Base-by-base conservation (phyloP, 2,797 vertebrate species). In the Acanthopagrus latus region DNA sequence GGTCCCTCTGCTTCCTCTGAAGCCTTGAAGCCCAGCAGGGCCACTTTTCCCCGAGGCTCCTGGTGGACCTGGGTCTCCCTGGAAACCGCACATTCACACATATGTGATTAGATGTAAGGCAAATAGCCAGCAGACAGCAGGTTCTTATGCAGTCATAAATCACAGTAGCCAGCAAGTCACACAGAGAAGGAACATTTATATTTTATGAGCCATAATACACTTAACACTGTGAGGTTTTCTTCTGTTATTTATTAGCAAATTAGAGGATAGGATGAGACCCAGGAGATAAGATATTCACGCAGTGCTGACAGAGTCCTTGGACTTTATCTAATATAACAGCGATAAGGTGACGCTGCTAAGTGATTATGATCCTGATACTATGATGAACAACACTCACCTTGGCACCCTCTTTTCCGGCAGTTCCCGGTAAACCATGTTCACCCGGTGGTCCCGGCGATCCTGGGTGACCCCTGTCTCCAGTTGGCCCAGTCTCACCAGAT, bases 391-490 rank as follows among this genome's bases (percentile, higher is more conserved):
- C 33, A 74, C 93, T 91, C 87, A 98, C 98, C 96, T 99, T 98
- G 64, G 94, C 68, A 7, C 98, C 98, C 82, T 99, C 98, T 70
- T 95, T 96, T 78, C 98, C 98, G 0, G 97, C 95, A n/a, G 88
- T 20, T 66, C 98, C 98, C 0, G 97, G 97, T 65, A 99, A 94
- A 51, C 98, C 98, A 41, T 96, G 96, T 58, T 99, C 98, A 52
- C 98, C 97, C 0, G 98, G 97, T 27, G 97, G 96, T 52, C 98
- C 98, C 0, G 97, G 97, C 29, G 97, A 88, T 0, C 98, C 98
- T 3, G 98, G 97, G 50, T 97, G 97, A 0, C 98, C 97, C 91
- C 97, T 94, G 50, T 99, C 97, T 9, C 98, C 98, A 27, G 95
- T 91, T 10, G 96, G 94, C 0, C 97, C 98, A 0, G 94, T 96